Evolutionary conservation across 2,888 invertebrate species (phyloP), one percentile per base, ranked within the genome.

Genomic region (Agonum fuliginosum): DNA sequence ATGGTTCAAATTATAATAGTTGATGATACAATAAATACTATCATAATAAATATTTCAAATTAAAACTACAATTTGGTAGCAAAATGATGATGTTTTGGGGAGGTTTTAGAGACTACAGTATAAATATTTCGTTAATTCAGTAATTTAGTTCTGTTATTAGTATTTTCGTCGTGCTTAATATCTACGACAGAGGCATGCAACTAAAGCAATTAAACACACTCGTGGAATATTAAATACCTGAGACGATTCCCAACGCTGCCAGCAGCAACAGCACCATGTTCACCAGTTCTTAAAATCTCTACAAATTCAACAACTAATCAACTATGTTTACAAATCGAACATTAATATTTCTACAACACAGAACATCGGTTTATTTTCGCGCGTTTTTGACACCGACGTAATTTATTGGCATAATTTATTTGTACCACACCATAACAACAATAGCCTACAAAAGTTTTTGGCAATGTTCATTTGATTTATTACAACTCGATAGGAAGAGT

Each of bases 251-350:
- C 19, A 80, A 22, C 20, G 78, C 48, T 34, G 74, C 41, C 74
- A 80, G 76, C 67, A 80, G 69, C 46, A 78, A 76, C 81, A 80
- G 78, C 73, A 81, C 78, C 81, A 80, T 81, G 80, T 73, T 80
- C 79, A 70, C 58, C 24, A 58, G 77, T 77, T 77, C 77, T 70
- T 77, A 77, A 74, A 77, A 77, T 75, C 75, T 77, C 67, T 54
- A 74, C 46, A 74, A 77, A 51, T 70, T 77, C 70, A 77, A 77
- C 77, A 77, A 77, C 77, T 79, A 79, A 78, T 78, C 79, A 78
- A 78, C 75, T 75, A 79, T 78, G 67, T 67, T 67, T 78, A 79
- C 76, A 79, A 76, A 74, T 77, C 73, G 43, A 79, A 78, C 76
- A 78, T 78, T 76, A 72, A 62, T 70, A 72, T 58, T 51, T 78